Base-by-base conservation (phyloP, 2,888 invertebrate species). In the Alloplasta piceator region DNA sequence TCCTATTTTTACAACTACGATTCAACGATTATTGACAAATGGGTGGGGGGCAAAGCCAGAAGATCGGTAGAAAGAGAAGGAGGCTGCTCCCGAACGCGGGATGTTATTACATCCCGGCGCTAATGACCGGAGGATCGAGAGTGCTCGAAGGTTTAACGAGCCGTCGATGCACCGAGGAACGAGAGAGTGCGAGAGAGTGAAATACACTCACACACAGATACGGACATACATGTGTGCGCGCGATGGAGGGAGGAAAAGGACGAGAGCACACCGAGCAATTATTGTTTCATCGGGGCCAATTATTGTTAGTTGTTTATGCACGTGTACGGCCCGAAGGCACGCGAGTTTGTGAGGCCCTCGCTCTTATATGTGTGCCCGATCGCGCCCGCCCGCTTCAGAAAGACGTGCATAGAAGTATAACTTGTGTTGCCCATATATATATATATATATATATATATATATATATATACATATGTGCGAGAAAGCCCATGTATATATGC, bases 241-340 rank as follows among this genome's bases (percentile, higher is more conserved):
- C 26, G 26, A 26, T 26, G 26, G 26, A 26, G 26, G 41, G 58
- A 41, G 43, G 70, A 52, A 67, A 64, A 76, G 58, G 76, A 61
- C 67, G 74, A 55, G 74, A 46, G 63, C 77, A 66, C 78, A 79
- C 74, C 72, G 74, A 79, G 81, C 80, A 84, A 84, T 84, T 83
- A 81, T 83, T 80, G 77, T 79, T 82, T 83, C 84, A 80, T 82
- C 78, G 80, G 64, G 73, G 75, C 80, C 78, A 82, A 79, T 82
- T 80, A 83, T 83, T 80, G 82, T 77, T 78, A 67, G 80, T 84
- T 81, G 77, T 82, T 80, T 80, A 80, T 82, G 80, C 73, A 78
- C 76, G 76, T 82, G 72, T 77, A 76, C 56, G 50, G 72, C 76
- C 70, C 52, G 46, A 50, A 73, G 72, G 72, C 76, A 78, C 77